Evolutionary conservation across 2,888 invertebrate genomes (phyloP), one percentile per base, ranked within the genome.

Genomic region (Aspidiotus destructor): DNA sequence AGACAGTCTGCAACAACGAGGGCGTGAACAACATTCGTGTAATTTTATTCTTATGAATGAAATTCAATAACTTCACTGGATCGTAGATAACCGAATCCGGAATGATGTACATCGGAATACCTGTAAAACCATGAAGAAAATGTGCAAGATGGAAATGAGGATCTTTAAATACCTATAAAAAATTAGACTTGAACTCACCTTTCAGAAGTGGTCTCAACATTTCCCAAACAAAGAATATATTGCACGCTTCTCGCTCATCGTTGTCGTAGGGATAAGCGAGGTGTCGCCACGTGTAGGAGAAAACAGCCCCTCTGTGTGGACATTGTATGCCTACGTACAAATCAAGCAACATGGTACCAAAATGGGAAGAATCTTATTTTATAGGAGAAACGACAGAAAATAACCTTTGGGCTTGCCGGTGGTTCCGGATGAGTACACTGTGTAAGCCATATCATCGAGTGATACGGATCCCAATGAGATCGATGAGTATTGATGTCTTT

Each of bases 151-250:
- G 48, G 8, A 8, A 44, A 13, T 48, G 28, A 28, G 28, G 28
- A 28, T 5, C 5, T 28, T 48, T n/a, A 6, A 11, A 48, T 48
- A 10, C 13, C 48, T 44, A 8, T 8, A 6, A 48, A 13, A 48
- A 48, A 48, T 48, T 48, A 2, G 6, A 13, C 42, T 9, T 11
- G 61, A 15, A 61, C 1, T 42, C 64, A 74, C 74, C 74, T 72
- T 73, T 73, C 11, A 73, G 61, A 9, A 74, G 68, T 40, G 74
- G 74, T 60, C 74, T 70, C 9, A 74, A 61, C 73, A 74, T 74
- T 71, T 74, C 74, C 74, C 74, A 74, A 9, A 74, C 74, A 60
- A 74, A 74, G 70, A 74, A 74, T 42, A 74, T 71, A 71, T 74
- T 74, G 65, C 74, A 74, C 7, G 74, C 74, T 71, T 74, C 74